phyloP scores from a whole-genome alignment of 2,113 vertebrate genomes.

The Sterrhoptilus dennistouni region DNA sequence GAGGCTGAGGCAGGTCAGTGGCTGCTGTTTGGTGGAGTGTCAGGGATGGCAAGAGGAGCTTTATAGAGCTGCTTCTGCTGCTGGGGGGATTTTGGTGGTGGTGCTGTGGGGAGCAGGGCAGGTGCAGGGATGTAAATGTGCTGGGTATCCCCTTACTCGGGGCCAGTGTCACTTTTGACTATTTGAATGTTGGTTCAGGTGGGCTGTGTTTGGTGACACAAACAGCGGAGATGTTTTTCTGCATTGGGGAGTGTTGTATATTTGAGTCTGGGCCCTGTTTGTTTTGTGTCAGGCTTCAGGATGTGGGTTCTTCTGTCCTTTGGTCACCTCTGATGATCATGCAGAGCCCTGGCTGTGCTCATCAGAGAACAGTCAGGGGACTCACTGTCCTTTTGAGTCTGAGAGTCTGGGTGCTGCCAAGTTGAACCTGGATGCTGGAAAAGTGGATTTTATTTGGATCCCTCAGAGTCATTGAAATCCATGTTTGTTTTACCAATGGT shows the following conservation, averaged over 20 bases:
- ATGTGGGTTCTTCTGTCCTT: neutral
- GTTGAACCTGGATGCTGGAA: neutral
- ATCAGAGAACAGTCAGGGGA: neutral
- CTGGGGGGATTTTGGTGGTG: too few species aligned
- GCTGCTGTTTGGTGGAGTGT: neutral
- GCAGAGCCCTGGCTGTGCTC: neutral
- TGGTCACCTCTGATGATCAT: too few species aligned
- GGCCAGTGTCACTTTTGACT: too few species aligned
- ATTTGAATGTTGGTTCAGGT: too few species aligned
- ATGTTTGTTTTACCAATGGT: neutral
- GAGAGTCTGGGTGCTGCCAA: neutral
- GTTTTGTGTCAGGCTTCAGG: neutral
- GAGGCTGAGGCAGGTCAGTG: neutral
- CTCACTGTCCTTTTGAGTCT: neutral
- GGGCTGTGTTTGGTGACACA: too few species aligned
- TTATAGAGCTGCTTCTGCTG: neutral
- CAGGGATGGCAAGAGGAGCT: neutral
- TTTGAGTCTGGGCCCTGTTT: neutral
- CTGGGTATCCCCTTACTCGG: too few species aligned
- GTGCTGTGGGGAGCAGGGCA: too few species aligned
- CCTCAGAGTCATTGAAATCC: neutral
- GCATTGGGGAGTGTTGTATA: neutral
- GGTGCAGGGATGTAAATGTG: too few species aligned
- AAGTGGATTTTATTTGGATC: neutral
- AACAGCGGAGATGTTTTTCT: neutral